Conservation (phyloP, 2,797 vertebrate species). For the Alfaro cultratus region DNA sequence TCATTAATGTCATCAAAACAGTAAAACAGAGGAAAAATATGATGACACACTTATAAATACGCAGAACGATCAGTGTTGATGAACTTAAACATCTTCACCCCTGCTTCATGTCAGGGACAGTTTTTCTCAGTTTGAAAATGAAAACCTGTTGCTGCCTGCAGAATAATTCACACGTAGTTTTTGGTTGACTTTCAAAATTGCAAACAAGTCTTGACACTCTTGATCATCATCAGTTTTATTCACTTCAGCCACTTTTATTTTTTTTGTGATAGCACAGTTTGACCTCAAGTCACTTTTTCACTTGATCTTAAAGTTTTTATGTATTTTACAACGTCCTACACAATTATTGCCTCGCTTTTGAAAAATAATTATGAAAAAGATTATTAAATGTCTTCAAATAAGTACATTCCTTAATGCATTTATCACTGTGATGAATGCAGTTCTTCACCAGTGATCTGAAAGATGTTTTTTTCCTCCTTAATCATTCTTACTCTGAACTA, state of each 20-base stretch:
- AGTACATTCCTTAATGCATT: background rate
- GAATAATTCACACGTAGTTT: background rate
- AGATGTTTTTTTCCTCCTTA: background rate
- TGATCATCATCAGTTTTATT: background rate
- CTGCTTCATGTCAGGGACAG: background rate
- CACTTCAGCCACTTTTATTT: background rate
- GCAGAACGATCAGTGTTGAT: background rate
- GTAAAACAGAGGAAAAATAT: background rate
- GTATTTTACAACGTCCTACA: background rate
- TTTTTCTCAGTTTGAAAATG: background rate
- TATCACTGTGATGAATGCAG: background rate
- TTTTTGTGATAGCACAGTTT: background rate
- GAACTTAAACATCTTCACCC: background rate
- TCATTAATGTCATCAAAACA: background rate
- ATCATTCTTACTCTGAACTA: background rate
- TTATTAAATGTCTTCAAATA: background rate
- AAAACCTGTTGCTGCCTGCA: constrained; percentile 9
- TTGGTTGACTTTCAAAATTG: background rate
- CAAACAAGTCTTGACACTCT: constrained; percentile 10
- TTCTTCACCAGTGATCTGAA: background rate
- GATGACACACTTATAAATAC: background rate
- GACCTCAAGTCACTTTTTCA: background rate
- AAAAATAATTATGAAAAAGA: background rate
- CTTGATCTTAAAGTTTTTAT: background rate
- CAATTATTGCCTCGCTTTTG: background rate